Evolutionary conservation across 2,113 vertebrate genomes (phyloP).

Genomic region (Carassius auratus): DNA sequence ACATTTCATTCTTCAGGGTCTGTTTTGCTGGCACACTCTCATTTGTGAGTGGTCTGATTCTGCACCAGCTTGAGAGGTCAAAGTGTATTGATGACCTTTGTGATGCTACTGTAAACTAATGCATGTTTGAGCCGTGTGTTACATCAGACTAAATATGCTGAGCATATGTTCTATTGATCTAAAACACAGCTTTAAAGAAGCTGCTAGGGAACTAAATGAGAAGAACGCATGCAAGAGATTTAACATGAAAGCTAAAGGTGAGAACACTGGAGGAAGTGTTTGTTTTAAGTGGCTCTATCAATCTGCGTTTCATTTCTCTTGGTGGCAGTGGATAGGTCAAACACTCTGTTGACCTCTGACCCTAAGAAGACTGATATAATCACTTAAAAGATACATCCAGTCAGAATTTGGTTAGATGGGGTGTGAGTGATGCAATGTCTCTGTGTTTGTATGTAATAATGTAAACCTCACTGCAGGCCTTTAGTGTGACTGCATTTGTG

Average conservation of each 20-base stretch:
- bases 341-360: conserved; percentile 95
- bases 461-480: no score
- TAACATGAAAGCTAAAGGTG: conserved; percentile 32
- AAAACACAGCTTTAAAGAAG: conserved; percentile 75
- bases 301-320: conserved; percentile 63
- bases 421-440: conserved; percentile 7
- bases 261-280: neutral
- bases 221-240: conserved; percentile 72
- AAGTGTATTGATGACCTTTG: conserved; percentile 74
- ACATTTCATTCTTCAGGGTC: neutral
- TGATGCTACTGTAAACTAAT: conserved; percentile 82
- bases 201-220: conserved; percentile 72
- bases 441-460: neutral
- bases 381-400: conserved; percentile 73
- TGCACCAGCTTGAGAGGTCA: conserved; percentile 69
- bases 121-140: conserved; percentile 81
- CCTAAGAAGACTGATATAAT: conserved; percentile 81
- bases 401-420: conserved; percentile 70
- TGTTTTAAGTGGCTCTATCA: conserved; percentile 75
- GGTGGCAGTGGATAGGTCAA: conserved; percentile 98
- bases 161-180: conserved; percentile 91
- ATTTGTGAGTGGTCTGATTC: conserved; percentile 57
- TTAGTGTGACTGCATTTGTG: neutral
- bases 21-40: neutral
- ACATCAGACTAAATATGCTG: conserved; percentile 75